Evolutionary conservation across 2,888 invertebrate genomes (phyloP), one percentile per base, ranked within the genome.

Genomic region (Hypercompe scribonia): DNA sequence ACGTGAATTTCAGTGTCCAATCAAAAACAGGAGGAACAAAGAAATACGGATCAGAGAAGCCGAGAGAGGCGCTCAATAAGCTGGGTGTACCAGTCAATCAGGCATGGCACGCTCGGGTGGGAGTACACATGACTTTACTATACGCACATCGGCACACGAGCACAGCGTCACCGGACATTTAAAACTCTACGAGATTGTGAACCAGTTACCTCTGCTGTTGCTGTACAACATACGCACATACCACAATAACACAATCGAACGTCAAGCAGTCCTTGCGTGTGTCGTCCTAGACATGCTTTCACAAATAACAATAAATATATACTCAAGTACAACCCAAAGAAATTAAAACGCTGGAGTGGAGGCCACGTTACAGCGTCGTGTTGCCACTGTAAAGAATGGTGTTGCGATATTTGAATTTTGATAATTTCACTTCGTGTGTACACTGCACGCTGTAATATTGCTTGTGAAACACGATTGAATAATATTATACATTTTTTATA

Each of bases 391-490:
- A 31, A 31, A 61, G 31, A 61, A 18, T 61, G 31, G 61, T 61
- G 31, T 61, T 61, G 61, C 61, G 61, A 18, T 61, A 31, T 61
- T 31, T 18, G 31, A 31, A 61, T 61, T 61, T 7, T 18, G 7
- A 11, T 61, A 1, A 31, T 31, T 61, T 28, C 31, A 13, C 3
- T 61, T 61, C 3, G 28, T 31, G 13, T 31, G 15, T 31, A n/a
- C 50, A n/a, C 28, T 61, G 61, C 61, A 61, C 28, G 31, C 61
- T 61, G 61, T 61, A 61, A 61, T 61, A 61, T 61, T 61, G 31
- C 31, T 31, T 61, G 8, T 61, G 61, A 61, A 61, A 61, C 18
- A 31, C 28, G 61, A 31, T 61, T 61, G 31, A 61, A 61, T 61
- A 61, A 61, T 31, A 61, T 61, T 58, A 31, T 58, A 61, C 15